phyloP scores from a whole-genome alignment of 2,797 vertebrate genomes.

The Coendou prehensilis region DNA sequence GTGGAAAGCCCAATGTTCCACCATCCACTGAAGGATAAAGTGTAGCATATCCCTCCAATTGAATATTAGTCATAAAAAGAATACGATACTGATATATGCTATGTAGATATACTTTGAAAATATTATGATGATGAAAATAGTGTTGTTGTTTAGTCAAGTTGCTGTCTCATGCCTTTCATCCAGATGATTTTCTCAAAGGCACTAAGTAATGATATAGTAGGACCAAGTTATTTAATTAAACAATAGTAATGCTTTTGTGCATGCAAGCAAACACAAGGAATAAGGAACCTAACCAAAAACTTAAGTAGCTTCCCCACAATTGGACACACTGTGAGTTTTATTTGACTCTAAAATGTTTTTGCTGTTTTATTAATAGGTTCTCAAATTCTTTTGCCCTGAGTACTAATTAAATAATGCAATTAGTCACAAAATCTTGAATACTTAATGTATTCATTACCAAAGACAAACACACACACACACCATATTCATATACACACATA shows the following conservation, averaged over 20 bases:
- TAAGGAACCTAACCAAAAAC: background rate
- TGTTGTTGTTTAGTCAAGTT: background rate
- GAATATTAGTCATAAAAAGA: background rate
- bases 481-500: background rate
- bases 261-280: background rate
- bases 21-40: background rate
- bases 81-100: background rate
- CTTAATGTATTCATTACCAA: background rate
- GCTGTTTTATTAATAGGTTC: background rate
- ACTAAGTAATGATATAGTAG: background rate
- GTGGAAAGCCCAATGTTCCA: background rate
- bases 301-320: background rate
- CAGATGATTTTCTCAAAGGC: background rate
- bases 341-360: background rate
- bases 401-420: background rate
- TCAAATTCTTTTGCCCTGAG: background rate
- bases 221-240: background rate
- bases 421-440: background rate
- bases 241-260: background rate
- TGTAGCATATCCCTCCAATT: background rate
- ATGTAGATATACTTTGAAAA: background rate
- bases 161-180: background rate
- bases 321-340: background rate
- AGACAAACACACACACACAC: background rate
- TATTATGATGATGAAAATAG: background rate